phyloP scores from a whole-genome alignment of 2,113 vertebrate species.

The Herpetotheres cachinnans region DNA sequence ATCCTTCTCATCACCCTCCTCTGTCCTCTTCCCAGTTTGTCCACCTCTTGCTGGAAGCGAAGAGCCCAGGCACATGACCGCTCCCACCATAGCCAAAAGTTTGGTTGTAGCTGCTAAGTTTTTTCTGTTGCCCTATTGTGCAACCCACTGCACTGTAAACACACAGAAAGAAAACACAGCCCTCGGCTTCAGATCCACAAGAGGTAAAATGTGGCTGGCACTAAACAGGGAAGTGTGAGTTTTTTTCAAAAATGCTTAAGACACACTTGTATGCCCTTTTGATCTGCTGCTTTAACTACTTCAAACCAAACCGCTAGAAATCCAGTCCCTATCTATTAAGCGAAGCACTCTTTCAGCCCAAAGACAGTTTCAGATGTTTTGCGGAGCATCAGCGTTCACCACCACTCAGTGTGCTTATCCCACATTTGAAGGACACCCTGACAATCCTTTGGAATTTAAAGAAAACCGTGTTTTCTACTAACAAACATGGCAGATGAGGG shows the following conservation, averaged over 20 bases:
- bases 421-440: background rate
- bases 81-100: background rate
- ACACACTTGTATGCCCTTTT: background rate
- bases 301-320: background rate
- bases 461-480: background rate
- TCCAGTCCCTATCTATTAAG: background rate
- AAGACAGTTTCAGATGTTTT: background rate
- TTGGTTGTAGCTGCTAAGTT: background rate
- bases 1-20: background rate
- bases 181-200: background rate
- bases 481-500: background rate
- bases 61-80: background rate
- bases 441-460: background rate
- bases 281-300: background rate
- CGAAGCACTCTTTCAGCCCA: background rate
- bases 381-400: background rate
- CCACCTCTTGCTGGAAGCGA: background rate
- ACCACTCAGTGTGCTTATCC: background rate
- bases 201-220: background rate
- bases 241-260: background rate
- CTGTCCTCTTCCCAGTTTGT: background rate
- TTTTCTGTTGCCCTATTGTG: background rate
- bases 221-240: background rate
- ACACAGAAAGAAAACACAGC: background rate
- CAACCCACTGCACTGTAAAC: background rate